Conservation (phyloP, 92 coral and sea anemone genomes). For the Anthopleura xanthogrammica region DNA sequence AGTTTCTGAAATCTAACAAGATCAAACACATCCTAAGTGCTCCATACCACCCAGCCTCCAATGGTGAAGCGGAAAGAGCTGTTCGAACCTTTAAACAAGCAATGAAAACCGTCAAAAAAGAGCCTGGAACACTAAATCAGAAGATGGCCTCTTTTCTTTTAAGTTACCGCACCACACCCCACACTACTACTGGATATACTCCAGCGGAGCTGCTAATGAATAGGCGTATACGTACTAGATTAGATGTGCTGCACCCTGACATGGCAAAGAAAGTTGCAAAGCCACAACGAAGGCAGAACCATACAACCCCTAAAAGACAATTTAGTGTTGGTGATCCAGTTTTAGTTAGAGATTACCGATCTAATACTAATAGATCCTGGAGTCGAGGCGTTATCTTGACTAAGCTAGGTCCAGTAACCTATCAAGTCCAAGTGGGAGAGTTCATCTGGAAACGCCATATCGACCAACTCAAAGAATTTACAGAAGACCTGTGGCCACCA, state of each 20-base stretch:
- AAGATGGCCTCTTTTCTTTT: slow-evolving; percentile 22
- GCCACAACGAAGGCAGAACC: slow-evolving; percentile 13
- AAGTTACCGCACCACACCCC: slow-evolving; percentile 44
- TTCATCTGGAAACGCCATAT: slow-evolving; percentile 51
- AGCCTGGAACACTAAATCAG: slow-evolving; percentile 15
- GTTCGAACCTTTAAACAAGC: slow-evolving; percentile 50
- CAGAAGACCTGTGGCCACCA: background rate
- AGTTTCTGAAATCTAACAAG: background rate
- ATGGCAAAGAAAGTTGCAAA: slow-evolving; percentile 27
- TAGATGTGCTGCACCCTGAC: slow-evolving; percentile 46
- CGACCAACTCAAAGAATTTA: slow-evolving; percentile 36
- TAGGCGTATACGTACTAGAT: slow-evolving; percentile 40
- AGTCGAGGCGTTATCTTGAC: slow-evolving; percentile 26
- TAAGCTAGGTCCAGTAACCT: slow-evolving; percentile 44
- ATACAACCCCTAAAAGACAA: slow-evolving; percentile 3
- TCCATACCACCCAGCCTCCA: slow-evolving; percentile 45
- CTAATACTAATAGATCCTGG: slow-evolving; percentile 39
- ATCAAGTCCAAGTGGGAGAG: slow-evolving; percentile 34
- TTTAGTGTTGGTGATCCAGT: slow-evolving; percentile 41
- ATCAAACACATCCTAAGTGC: slow-evolving; percentile 20
- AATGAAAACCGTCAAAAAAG: slow-evolving; percentile 39
- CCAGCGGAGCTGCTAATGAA: slow-evolving; percentile 51
- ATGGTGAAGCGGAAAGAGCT: slow-evolving; percentile 54
- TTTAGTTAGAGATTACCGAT: slow-evolving; percentile 36
- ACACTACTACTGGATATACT: slow-evolving; percentile 51